Conservation (phyloP, 1,140 invertebrate species). For the Platyscapa corneri region DNA sequence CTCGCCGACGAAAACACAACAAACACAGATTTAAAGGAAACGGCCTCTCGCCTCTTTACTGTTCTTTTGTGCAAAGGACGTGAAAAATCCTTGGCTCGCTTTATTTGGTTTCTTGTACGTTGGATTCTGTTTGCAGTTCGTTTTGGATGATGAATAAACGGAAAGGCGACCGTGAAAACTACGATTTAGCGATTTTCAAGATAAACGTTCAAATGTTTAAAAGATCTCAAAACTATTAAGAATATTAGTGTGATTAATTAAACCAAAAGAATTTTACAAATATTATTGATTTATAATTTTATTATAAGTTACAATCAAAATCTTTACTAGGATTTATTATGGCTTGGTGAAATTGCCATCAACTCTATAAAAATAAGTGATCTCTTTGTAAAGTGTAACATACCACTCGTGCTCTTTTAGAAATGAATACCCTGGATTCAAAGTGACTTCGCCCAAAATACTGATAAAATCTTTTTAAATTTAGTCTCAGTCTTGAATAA, state of each 20-base stretch:
- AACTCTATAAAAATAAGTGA: neutral
- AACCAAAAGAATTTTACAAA: no score
- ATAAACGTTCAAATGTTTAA: no score
- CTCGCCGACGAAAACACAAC: neutral
- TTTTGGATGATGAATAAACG: neutral
- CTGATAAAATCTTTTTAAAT: constrained; percentile 1
- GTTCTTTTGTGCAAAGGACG: neutral
- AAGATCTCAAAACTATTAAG: no score
- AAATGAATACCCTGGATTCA: neutral
- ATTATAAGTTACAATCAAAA: no score
- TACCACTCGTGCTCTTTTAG: neutral
- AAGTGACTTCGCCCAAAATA: neutral
- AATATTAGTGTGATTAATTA: no score
- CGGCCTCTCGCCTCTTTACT: neutral
- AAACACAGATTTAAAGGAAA: neutral
- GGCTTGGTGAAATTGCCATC: neutral
- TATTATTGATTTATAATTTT: no score
- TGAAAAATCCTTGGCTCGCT: neutral
- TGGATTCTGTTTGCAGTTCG: neutral
- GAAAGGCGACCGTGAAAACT: no score
- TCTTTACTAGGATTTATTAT: no score
- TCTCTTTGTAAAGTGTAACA: neutral
- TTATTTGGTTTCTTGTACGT: neutral
- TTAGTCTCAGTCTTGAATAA: neutral
- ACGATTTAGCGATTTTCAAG: no score